Evolutionary conservation across 2,888 invertebrate species (phyloP), one percentile per base, ranked within the genome.

Genomic region (Diarsia mendica): DNA sequence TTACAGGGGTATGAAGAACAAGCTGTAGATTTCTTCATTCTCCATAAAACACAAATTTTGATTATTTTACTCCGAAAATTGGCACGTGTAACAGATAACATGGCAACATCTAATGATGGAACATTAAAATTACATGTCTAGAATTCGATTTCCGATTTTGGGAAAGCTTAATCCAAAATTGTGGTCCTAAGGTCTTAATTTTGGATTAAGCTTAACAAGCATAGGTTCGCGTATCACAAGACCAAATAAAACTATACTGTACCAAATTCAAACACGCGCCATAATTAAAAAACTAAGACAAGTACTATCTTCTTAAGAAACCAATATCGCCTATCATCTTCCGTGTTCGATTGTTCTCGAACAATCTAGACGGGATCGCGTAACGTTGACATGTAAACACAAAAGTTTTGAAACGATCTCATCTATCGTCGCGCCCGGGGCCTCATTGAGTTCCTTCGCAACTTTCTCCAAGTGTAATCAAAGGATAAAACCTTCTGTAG

Each of bases 401-500:
- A 88, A 90, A 91, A 88, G 90, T 92, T 90, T 89, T 84, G 87
- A 89, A 92, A 92, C 92, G 92, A 92, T 92, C 89, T 88, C 91
- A 90, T 92, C 89, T 91, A 91, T 91, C 88, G 89, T 85, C 82
- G 87, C 84, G 87, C 89, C 87, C 75, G 88, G 90, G 90, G 91
- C 81, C 90, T 89, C 90, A 90, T 92, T 88, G 87, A 81, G 86
- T 89, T 89, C 89, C 88, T 88, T 87, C 87, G 87, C 86, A 85
- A 90, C 89, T 90, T 90, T 89, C 89, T 89, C 85, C 79, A 91
- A 93, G 91, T 91, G 94, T 93, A 95, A 95, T 95, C 94, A 94
- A 93, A 94, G 93, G 93, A 93, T 92, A 94, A 92, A 92, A 92
- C 93, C 93, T 93, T 92, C 91, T 92, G 93, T 88, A 92, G 90